Base-by-base conservation (phyloP, 2,113 vertebrate genomes). In the Lampris megalopsis region DNA sequence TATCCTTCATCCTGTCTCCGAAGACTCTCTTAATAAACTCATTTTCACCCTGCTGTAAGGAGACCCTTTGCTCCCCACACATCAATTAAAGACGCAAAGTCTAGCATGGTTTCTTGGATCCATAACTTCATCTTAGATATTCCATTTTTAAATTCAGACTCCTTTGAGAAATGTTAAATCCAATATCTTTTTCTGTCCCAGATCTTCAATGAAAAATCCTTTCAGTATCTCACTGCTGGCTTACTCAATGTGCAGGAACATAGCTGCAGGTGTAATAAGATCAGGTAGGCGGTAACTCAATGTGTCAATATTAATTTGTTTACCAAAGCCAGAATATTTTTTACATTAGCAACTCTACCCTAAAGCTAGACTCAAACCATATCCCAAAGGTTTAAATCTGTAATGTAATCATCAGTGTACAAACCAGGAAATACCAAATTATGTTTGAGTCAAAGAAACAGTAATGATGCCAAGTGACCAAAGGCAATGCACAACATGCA, bases 1-100 rank as follows among this genome's bases (percentile, higher is more conserved):
- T 66, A 74, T 80, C 71, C 81, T 82, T 87, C 81, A 83, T 87
- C 71, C 71, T 65, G 10, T 13, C 75, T 80, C 86, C 81, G 82
- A 61, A 54, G 84, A 82, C 76, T 59, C 80, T 80, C 63, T 84
- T 83, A 88, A 87, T 91, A 83, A 85, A 86, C 82, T 80, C 82
- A 63, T 88, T 79, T 78, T 84, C 77, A 69, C 60, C 80, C 59
- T 54, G 71, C 57, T 78, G 64, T 69, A 64, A 80, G 71, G 72
- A 73, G 80, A 64, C 62, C 69, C 35, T 84, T 52, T 73, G 45
- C 66, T 88, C 76, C 52, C 81, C 67, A 63, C 62, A 71, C 81
- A 86, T 88, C 78, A 85, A 86, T 89, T 87, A 83, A 86, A 89
- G 42, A 77, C 83, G 62, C 70, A 67, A 64, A 70, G 69, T 75